These are phyloP conservation scores for Xanthia icteritia DNA, from an alignment of 2,888 invertebrate genomes.

Conservation along the genomic window DNA sequence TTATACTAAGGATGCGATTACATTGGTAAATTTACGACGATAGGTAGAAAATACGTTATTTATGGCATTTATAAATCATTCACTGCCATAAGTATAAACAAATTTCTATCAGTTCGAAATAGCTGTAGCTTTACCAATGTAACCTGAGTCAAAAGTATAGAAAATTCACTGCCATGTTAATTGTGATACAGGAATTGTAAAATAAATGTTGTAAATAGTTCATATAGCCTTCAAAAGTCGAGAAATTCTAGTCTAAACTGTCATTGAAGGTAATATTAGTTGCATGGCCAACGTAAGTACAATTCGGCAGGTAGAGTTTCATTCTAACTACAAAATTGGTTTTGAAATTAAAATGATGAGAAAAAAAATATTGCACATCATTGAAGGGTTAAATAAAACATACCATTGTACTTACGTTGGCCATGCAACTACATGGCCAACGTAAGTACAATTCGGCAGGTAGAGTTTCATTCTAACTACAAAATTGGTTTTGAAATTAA, in stretches of 20 bases:
- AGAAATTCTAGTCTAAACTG: slow-evolving; percentile 20
- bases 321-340: not conserved
- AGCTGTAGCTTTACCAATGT: not conserved
- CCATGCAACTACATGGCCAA: no score
- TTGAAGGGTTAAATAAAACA: not conserved
- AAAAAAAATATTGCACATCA: not conserved
- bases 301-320: slow-evolving; percentile 14
- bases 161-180: slow-evolving; percentile 49
- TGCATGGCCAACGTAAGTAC: slow-evolving; percentile 48
- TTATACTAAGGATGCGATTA: not conserved
- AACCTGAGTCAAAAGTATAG: not conserved
- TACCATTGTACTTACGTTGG: no score
- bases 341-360: not conserved
- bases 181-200: slow-evolving; percentile 41
- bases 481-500: not conserved
- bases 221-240: slow-evolving; percentile 33
- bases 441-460: slow-evolving; percentile 50
- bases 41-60: not conserved
- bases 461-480: not conserved
- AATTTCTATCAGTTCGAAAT: not conserved
- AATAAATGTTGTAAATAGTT: slow-evolving; percentile 46
- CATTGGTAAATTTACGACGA: not conserved
- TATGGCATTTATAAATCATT: slow-evolving; percentile 11
- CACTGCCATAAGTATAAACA: slow-evolving; percentile 11
- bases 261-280: slow-evolving; percentile 7